Conservation (phyloP, 2,888 invertebrate genomes). For the Hypselothyrea guttata region DNA sequence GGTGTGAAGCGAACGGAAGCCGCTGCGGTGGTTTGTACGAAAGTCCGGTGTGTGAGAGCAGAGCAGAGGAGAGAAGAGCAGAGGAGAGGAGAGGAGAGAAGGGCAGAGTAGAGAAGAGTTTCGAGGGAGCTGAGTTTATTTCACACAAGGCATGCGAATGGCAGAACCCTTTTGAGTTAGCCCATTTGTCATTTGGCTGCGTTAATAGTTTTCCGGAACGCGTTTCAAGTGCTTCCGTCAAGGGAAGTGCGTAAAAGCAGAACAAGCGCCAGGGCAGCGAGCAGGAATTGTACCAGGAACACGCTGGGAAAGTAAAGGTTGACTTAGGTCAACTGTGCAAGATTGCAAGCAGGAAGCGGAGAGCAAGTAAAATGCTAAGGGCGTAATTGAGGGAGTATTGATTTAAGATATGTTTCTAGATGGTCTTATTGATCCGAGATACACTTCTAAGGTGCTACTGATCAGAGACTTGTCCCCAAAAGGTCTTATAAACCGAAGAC, state of each 20-base stretch:
- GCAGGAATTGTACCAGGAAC: background rate
- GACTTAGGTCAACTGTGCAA: constrained; percentile 36
- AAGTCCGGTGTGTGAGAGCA: constrained; percentile 5
- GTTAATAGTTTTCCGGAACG: constrained; percentile 74
- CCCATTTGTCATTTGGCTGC: constrained; percentile 59
- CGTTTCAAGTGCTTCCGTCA: constrained; percentile 59
- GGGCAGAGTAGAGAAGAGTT: too few relatives aligned
- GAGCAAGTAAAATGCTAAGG: background rate
- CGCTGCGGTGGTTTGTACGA: background rate
- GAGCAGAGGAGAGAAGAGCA: constrained; percentile 2
- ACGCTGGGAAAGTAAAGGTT: constrained; percentile 6
- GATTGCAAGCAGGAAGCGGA: too few relatives aligned
- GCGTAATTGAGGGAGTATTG: too few relatives aligned
- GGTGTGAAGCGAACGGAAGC: constrained; percentile 50
- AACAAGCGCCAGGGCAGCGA: too few relatives aligned
- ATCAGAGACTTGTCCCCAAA: too few relatives aligned
- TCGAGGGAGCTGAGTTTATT: constrained; percentile 38
- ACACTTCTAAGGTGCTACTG: too few relatives aligned
- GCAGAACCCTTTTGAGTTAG: constrained; percentile 44
- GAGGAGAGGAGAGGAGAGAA: constrained; percentile 1
- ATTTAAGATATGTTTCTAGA: too few relatives aligned
- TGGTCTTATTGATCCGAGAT: too few relatives aligned
- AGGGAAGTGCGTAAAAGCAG: constrained; percentile 66
- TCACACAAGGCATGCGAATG: constrained; percentile 15
- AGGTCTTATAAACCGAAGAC: too few relatives aligned